phyloP scores from a whole-genome alignment of 2,888 invertebrate genomes.

The Pyrrhosoma nymphula region DNA sequence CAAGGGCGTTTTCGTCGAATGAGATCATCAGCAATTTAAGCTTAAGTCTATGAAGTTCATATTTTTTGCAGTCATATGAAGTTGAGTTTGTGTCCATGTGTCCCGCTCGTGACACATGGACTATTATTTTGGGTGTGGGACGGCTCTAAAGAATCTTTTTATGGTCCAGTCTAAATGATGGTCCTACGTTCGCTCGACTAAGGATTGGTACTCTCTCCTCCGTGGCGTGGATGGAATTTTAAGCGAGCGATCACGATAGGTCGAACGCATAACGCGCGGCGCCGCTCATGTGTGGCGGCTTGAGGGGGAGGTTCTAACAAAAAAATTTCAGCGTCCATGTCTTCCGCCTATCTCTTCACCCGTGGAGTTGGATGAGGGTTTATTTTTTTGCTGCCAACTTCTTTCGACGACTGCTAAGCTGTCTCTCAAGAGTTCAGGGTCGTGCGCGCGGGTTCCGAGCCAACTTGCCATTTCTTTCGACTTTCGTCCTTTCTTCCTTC shows the following conservation, averaged over 20 bases:
- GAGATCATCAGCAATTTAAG: too few species aligned
- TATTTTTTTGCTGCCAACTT: not conserved
- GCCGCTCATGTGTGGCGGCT: not conserved
- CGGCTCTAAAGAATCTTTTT: not conserved
- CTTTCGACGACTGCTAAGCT: not conserved
- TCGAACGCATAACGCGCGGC: not conserved
- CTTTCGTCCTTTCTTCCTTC: not conserved
- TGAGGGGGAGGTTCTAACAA: not conserved
- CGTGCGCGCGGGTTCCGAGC: not conserved
- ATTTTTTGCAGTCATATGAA: too few species aligned
- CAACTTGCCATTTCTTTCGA: not conserved
- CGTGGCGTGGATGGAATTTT: not conserved
- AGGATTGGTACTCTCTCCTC: not conserved
- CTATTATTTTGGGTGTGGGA: not conserved
- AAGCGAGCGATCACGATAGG: not conserved
- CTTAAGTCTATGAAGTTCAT: too few species aligned
- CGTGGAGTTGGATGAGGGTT: not conserved
- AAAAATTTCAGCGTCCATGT: not conserved
- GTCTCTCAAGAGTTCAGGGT: not conserved
- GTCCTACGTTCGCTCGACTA: not conserved
- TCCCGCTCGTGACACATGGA: too few species aligned
- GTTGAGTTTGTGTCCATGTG: too few species aligned
- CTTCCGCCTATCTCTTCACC: slow-evolving; percentile 14
- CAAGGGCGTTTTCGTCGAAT: too few species aligned
- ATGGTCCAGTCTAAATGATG: not conserved